These are phyloP conservation scores for Halichoerus grypus DNA, from an alignment of 2,113 vertebrate species.

Conservation along the genomic window DNA sequence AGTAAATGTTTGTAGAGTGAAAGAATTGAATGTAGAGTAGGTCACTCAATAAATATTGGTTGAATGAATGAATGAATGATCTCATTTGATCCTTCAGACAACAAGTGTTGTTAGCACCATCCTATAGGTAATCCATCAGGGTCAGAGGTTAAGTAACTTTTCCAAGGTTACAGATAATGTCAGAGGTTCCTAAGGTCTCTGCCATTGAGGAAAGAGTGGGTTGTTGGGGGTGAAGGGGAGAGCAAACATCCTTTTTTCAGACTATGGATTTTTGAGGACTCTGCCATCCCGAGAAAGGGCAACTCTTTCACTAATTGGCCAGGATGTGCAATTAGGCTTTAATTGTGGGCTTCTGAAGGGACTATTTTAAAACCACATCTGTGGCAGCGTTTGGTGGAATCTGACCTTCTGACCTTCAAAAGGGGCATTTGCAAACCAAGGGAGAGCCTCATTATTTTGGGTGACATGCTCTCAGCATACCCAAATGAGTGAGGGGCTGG, in stretches of 20 bases:
- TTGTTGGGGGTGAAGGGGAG: background rate
- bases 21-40: background rate
- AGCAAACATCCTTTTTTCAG: background rate
- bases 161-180: background rate
- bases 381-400: conserved; percentile 51
- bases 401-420: conserved; percentile 37
- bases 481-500: background rate
- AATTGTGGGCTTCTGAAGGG: conserved; percentile 66
- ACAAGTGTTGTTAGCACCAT: background rate
- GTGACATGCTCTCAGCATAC: background rate
- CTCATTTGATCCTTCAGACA: background rate
- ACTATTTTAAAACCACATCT: conserved; percentile 76
- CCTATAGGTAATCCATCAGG: background rate
- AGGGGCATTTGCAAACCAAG: background rate
- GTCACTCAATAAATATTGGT: background rate
- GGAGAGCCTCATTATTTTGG: background rate
- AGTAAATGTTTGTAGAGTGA: background rate
- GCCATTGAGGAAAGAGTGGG: background rate
- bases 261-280: conserved; percentile 30
- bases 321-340: conserved; percentile 60
- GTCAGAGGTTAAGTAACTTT: background rate
- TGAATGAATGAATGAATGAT: background rate
- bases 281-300: background rate
- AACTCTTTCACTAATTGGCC: conserved; percentile 62
- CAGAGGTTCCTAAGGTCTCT: background rate